Evolutionary conservation across 2,888 invertebrate species (phyloP), one percentile per base, ranked within the genome.

Genomic region (Iphiclides podalirius): DNA sequence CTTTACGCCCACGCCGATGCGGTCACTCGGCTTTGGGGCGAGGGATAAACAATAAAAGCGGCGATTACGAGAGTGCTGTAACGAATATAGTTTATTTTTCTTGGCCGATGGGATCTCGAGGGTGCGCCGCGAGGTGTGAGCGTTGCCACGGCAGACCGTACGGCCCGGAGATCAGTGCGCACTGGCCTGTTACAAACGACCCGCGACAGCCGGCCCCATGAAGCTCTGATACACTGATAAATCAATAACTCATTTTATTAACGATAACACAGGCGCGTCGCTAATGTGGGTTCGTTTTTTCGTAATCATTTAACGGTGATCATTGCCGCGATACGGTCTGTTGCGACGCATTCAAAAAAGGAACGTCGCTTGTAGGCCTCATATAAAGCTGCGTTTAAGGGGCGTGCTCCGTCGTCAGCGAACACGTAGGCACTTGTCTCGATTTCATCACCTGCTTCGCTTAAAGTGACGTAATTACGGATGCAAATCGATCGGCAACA

Each of bases 401-500:
- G 80, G 81, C 79, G 81, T 74, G 68, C 66, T 67, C 68, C 70
- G 66, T 57, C 60, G 58, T 60, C 60, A 66, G 81, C 79, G 81
- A 85, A 83, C 83, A 77, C 76, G 76, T 75, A 77, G 76, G 75
- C 74, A 83, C 84, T 84, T 84, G 85, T 82, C 83, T 84, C 79
- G 72, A 82, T 88, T 87, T 86, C 88, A 86, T 88, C 87, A 85
- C 85, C 82, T 84, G 79, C 72, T 60, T 71, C 67, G 79, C 78
- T 81, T 81, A 81, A 85, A 83, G 83, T 86, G 84, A 86, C 77
- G 84, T 82, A 82, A 88, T 88, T 87, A 87, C 72, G 74, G 79
- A 88, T 88, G 88, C 87, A 88, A 87, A 87, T 88, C 83, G 84
- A 84, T 86, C 82, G 79, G 75, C 72, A 72, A 74, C 79, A 82